phyloP scores from a whole-genome alignment of 2,888 invertebrate species.

The Agriotes lineatus region DNA sequence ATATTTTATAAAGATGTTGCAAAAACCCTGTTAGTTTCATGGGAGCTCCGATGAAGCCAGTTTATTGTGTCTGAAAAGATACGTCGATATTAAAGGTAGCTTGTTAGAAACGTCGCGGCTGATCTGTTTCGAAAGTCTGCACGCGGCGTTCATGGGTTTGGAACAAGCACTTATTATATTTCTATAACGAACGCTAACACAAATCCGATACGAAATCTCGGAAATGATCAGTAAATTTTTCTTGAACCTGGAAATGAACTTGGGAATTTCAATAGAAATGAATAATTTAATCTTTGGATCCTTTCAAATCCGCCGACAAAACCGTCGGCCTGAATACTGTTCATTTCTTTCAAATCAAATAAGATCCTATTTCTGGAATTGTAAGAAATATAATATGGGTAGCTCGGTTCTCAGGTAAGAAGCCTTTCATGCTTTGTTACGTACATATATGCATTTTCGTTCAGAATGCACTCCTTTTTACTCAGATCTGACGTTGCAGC shows the following conservation, averaged over 20 bases:
- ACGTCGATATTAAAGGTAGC: conserved; percentile 25
- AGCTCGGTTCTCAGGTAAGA: conserved; percentile 34
- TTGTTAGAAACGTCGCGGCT: conserved; percentile 8
- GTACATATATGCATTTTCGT: conserved; percentile 8
- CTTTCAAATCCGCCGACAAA: conserved; percentile 46
- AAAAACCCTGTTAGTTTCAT: conserved; percentile 1
- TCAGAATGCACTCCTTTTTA: not conserved
- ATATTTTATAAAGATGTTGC: too few relatives aligned
- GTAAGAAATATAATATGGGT: conserved; percentile 38
- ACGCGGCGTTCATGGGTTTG: conserved; percentile 18
- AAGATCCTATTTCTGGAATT: conserved; percentile 41
- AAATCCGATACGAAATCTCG: conserved; percentile 52
- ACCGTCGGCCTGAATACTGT: conserved; percentile 45
- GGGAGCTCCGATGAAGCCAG: conserved; percentile 2
- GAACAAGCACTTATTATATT: conserved; percentile 49
- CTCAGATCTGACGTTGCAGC: not conserved
- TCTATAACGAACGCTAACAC: conserved; percentile 51
- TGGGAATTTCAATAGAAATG: conserved; percentile 49
- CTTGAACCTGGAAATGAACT: conserved; percentile 46
- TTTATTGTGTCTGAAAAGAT: conserved; percentile 21
- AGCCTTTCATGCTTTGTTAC: conserved; percentile 26
- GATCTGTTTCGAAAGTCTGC: conserved; percentile 22
- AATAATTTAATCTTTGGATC: conserved; percentile 49
- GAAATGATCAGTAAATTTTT: conserved; percentile 51
- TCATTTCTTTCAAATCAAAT: conserved; percentile 48